Evolutionary conservation across 2,888 invertebrate genomes (phyloP).

Genomic region (Rhopalosiphum nymphaeae): DNA sequence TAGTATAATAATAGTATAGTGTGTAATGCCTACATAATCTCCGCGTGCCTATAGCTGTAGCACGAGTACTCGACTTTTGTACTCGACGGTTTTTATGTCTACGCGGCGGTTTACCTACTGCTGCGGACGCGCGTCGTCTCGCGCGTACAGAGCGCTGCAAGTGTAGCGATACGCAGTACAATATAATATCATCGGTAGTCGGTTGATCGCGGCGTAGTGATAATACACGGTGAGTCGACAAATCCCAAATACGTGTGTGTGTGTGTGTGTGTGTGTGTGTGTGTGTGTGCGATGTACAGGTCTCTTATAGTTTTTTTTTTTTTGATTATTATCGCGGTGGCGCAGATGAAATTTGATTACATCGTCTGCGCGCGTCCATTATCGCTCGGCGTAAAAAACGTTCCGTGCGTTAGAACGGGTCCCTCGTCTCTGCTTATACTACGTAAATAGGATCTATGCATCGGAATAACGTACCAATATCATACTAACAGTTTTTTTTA

Average conservation of each 20-base stretch:
- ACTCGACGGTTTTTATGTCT: background rate
- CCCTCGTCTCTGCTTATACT: background rate
- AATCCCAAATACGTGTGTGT: background rate
- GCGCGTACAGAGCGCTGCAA: background rate
- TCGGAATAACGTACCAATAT: background rate
- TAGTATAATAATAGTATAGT: background rate
- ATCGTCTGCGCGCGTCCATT: too few relatives aligned
- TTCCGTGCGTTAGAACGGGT: too few relatives aligned
- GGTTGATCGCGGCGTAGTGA: background rate
- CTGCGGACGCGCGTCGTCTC: background rate
- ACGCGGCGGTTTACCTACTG: background rate
- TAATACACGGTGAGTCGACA: background rate
- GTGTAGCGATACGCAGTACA: background rate
- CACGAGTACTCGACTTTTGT: background rate
- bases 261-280: too few relatives aligned
- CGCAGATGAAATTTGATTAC: too few relatives aligned
- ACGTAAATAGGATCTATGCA: too few relatives aligned
- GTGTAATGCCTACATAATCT: conserved; percentile 3
- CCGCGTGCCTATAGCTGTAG: background rate
- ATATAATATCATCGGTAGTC: background rate
- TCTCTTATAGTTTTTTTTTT: background rate
- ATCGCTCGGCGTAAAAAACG: too few relatives aligned
- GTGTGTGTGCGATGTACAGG: background rate
- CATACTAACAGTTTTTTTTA: background rate
- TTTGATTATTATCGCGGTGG: background rate